Conservation (phyloP, 2,797 vertebrate species). For the Anniella stebbinsi region DNA sequence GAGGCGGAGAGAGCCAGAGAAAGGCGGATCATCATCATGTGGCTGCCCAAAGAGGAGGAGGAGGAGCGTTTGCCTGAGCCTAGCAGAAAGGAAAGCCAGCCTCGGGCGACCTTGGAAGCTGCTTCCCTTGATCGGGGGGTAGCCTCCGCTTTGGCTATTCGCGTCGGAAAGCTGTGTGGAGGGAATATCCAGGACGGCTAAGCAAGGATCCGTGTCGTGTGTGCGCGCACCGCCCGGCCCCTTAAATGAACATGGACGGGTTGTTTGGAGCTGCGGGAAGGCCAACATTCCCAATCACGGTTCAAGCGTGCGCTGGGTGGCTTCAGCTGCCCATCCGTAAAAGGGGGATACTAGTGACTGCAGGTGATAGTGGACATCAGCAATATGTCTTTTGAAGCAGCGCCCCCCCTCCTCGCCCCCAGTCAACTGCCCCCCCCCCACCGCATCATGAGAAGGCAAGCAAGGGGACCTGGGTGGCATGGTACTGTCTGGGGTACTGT, state of each 20-base stretch:
- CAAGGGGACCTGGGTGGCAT: neutral
- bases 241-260: neutral
- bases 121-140: neutral
- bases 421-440: neutral
- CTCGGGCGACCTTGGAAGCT: neutral
- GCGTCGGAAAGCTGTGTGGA: neutral
- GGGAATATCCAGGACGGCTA: neutral
- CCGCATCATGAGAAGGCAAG: neutral
- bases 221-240: neutral
- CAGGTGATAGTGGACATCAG: neutral
- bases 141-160: neutral
- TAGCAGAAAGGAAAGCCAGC: fast-evolving
- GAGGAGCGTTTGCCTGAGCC: neutral
- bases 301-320: no score
- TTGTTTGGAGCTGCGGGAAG: neutral
- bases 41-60: constrained; percentile 48
- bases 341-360: neutral
- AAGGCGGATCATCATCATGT: constrained; percentile 45
- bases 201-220: no score
- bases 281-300: no score
- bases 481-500: no score
- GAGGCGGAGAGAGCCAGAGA: neutral
- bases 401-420: no score
- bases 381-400: neutral
- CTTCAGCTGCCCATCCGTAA: neutral